A percentile compares a stretch with the other conserved stretches of the same genome.
phyloP scores from a whole-genome alignment of 2,113 vertebrate genomes.

The Macrotis lagotis region DNA sequence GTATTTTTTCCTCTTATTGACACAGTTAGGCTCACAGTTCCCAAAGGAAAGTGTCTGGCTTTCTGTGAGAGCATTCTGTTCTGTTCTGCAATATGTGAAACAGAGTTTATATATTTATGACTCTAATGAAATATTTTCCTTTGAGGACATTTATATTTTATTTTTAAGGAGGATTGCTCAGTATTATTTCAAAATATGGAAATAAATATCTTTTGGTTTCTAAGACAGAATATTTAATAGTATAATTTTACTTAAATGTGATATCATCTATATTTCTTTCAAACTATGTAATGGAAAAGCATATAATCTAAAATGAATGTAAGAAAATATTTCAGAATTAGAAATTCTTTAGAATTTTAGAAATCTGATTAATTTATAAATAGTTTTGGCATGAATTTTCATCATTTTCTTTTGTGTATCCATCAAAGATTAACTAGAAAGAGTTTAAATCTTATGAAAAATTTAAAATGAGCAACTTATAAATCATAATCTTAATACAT shows the following conservation, averaged over 20 bases:
- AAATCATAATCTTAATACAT: too few species aligned
- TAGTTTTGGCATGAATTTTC: too few species aligned
- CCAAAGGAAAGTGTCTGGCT: background rate
- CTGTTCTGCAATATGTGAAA: background rate
- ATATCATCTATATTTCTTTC: background rate
- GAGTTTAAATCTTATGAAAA: too few species aligned
- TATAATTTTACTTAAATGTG: background rate
- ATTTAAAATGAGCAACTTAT: too few species aligned
- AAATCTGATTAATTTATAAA: too few species aligned
- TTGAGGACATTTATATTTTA: background rate
- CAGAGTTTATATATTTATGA: background rate
- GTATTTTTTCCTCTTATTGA: background rate
- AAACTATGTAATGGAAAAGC: too few species aligned
- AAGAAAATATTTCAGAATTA: too few species aligned
- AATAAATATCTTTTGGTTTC: background rate
- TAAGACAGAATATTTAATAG: background rate
- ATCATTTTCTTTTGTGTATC: too few species aligned
- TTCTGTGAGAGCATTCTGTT: background rate
- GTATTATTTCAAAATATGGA: background rate
- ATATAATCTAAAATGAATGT: too few species aligned
- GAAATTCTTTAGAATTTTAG: too few species aligned
- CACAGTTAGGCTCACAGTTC: background rate
- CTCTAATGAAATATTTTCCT: background rate
- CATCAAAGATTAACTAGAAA: too few species aligned
- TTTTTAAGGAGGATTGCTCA: accelerated